Conservation (phyloP, 2,113 vertebrate species). For the Megaceryle torquata region DNA sequence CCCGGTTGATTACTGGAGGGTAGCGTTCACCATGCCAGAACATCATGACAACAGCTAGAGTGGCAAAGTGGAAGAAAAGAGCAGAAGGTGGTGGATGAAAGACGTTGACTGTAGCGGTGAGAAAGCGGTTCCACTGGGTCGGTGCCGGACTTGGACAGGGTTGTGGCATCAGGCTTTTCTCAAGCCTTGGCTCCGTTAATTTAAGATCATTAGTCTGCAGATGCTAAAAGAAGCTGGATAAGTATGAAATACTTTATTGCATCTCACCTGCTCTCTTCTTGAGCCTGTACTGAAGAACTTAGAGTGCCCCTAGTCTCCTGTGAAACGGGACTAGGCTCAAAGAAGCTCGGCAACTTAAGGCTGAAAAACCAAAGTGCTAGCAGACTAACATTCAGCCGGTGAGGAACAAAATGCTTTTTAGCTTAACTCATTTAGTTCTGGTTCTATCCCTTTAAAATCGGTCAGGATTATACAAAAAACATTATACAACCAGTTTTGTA, state of each 20-base stretch:
- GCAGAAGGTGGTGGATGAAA: not conserved
- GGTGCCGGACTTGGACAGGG: not conserved
- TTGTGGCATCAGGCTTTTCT: not conserved
- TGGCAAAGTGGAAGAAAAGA: conserved; percentile 18
- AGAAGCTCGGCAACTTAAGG: not conserved
- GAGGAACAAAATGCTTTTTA: not conserved
- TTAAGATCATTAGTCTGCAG: conserved; percentile 14
- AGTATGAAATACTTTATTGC: not conserved
- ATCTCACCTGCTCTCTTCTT: not conserved
- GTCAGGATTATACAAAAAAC: not conserved
- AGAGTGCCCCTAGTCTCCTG: not conserved
- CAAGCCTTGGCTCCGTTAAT: not conserved
- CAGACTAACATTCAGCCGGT: not conserved
- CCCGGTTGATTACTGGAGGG: not conserved
- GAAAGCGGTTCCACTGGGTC: conserved; percentile 1
- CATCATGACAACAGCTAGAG: not conserved
- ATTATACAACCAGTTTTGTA: fast-evolving
- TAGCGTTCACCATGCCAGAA: not conserved
- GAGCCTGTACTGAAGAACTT: not conserved
- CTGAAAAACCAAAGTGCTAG: not conserved
- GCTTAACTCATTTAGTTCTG: not conserved
- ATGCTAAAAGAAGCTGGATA: conserved; percentile 5
- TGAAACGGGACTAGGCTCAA: not conserved
- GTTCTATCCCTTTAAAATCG: not conserved
- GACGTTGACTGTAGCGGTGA: not conserved